Conservation (phyloP, 1,140 invertebrate species). For the Eriosoma lanigerum region DNA sequence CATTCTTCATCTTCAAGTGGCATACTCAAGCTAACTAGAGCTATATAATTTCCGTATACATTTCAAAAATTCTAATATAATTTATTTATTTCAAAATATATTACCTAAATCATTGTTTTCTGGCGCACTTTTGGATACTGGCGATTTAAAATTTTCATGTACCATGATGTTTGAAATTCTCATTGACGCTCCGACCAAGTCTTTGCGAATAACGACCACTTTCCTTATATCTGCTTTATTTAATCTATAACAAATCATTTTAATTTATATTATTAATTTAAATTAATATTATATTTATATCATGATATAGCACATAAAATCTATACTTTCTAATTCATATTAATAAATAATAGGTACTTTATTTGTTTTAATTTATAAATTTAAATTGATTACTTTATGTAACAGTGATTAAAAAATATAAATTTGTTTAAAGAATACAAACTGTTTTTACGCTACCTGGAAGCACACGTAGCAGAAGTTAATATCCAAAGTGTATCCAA, state of each 20-base stretch:
- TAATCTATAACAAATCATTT: conserved; percentile 40
- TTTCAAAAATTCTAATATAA: neutral
- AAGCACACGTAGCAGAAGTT: conserved; percentile 55
- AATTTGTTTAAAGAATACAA: too few species aligned
- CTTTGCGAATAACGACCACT: conserved; percentile 47
- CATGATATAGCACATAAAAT: too few species aligned
- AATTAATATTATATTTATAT: too few species aligned
- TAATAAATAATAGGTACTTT: too few species aligned
- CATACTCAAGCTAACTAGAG: conserved; percentile 12
- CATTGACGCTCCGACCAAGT: neutral
- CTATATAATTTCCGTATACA: neutral
- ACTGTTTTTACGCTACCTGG: conserved; percentile 53
- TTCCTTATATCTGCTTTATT: conserved; percentile 53
- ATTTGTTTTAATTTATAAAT: too few species aligned
- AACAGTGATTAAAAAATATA: neutral
- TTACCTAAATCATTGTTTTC: conserved; percentile 43
- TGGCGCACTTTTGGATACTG: conserved; percentile 38
- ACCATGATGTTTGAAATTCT: conserved; percentile 53
- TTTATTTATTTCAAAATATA: neutral
- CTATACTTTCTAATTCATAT: too few species aligned
- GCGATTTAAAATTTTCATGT: conserved; percentile 53
- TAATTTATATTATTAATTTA: too few species aligned
- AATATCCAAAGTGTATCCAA: conserved; percentile 54
- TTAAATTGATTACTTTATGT: too few species aligned
- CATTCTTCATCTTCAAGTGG: neutral